A percentile compares a stretch with the other conserved stretches of the same genome.
phyloP scores from a whole-genome alignment of 2,113 vertebrate species.

The Salvelinus alpinus region DNA sequence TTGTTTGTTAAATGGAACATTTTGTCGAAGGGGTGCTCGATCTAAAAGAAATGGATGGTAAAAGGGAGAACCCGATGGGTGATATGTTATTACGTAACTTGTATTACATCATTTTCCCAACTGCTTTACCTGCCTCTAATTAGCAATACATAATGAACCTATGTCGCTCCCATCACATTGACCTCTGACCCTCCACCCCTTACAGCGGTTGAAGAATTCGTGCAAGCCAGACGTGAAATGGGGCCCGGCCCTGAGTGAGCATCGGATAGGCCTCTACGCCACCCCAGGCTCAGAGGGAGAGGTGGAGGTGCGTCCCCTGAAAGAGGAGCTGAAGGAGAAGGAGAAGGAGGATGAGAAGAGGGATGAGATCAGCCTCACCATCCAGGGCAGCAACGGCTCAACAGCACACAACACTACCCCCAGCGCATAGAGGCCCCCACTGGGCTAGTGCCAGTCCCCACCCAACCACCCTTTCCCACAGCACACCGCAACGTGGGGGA shows the following conservation, averaged over 20 bases:
- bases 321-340: conserved; percentile 80
- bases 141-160: neutral
- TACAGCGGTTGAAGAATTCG: conserved; percentile 91
- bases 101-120: neutral
- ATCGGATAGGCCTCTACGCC: conserved; percentile 91
- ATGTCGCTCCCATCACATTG: neutral
- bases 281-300: conserved; percentile 75
- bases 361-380: conserved; percentile 80
- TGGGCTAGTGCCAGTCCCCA: conserved; percentile 36
- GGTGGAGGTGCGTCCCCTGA: conserved; percentile 83
- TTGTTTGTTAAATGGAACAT: neutral
- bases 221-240: conserved; percentile 86
- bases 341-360: conserved; percentile 78
- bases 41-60: neutral
- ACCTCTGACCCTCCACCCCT: neutral
- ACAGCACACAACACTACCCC: conserved; percentile 87
- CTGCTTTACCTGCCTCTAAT: neutral
- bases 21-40: neutral
- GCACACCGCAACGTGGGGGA: conserved; percentile 64
- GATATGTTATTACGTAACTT: neutral
- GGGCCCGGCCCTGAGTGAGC: conserved; percentile 90
- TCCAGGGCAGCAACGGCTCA: conserved; percentile 91
- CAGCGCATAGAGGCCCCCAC: conserved; percentile 72
- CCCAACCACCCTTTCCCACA: conserved; percentile 60
- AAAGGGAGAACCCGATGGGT: neutral